These are phyloP conservation scores for Tokudaia tokunoshimensis DNA, from an alignment of 2,797 vertebrate genomes.

Conservation along the genomic window DNA sequence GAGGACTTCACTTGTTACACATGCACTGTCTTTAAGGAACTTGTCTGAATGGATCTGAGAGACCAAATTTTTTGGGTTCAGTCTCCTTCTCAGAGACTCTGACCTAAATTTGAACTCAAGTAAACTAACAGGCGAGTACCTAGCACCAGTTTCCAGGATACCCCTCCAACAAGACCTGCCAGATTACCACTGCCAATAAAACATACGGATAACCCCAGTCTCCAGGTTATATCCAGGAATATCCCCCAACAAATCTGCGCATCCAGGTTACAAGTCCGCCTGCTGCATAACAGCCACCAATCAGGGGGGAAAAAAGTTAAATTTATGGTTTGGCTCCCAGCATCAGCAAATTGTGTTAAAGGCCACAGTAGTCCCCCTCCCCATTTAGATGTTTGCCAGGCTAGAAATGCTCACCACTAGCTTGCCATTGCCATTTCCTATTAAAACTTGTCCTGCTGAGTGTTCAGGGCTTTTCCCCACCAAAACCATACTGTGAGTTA, in stretches of 20 bases:
- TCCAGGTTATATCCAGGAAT: too few relatives aligned
- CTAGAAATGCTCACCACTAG: not conserved
- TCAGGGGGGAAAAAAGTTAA: not conserved
- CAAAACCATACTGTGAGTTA: not conserved
- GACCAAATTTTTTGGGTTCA: not conserved
- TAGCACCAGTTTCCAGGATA: not conserved
- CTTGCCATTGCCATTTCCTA: not conserved
- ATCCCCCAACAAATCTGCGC: not conserved
- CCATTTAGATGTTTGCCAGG: not conserved
- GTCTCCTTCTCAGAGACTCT: not conserved
- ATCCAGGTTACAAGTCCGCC: not conserved
- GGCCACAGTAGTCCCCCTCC: not conserved
- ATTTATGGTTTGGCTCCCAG: not conserved
- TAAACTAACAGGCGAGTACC: not conserved
- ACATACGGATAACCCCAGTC: not conserved
- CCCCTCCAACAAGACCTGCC: not conserved
- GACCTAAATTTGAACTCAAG: not conserved
- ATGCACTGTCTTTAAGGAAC: slow-evolving; percentile 1
- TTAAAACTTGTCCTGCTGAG: not conserved
- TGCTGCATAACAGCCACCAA: not conserved
- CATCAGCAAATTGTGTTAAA: not conserved
- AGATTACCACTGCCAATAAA: not conserved
- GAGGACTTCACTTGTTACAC: not conserved
- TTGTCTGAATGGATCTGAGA: not conserved
- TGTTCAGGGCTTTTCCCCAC: not conserved